Evolutionary conservation across 2,888 invertebrate species (phyloP).

Genomic region (Sclerodermus sp.): DNA sequence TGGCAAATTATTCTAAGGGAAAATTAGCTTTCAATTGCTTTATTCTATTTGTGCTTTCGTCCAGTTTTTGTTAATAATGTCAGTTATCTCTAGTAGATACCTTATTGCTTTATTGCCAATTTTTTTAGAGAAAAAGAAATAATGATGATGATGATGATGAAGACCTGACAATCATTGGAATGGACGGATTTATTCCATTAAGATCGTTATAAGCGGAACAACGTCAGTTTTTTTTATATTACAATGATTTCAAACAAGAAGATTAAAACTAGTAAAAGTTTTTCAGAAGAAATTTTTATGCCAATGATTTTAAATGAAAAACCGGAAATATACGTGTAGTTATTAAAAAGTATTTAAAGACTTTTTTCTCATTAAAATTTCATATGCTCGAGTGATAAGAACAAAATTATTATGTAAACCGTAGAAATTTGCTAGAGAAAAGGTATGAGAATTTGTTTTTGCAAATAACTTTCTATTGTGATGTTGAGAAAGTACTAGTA

Average conservation of each 20-base stretch:
- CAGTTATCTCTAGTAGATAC: slow-evolving; percentile 18
- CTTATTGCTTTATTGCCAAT: slow-evolving; percentile 39
- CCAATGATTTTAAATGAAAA: too few species aligned
- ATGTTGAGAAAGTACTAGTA: not conserved
- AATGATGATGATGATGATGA: slow-evolving; percentile 39
- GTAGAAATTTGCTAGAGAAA: not conserved
- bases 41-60: slow-evolving; percentile 30
- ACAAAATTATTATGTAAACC: not conserved
- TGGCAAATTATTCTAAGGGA: slow-evolving; percentile 1
- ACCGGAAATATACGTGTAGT: too few species aligned
- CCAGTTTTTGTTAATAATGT: slow-evolving; percentile 21
- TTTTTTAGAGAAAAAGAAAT: slow-evolving; percentile 49
- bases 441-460: not conserved
- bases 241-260: not conserved
- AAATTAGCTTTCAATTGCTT: slow-evolving; percentile 15
- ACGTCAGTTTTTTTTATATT: not conserved
- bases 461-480: not conserved
- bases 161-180: slow-evolving; percentile 51
- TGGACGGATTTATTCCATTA: slow-evolving; percentile 55
- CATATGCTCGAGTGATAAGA: not conserved
- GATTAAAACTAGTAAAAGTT: not conserved
- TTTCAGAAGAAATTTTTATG: too few species aligned
- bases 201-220: slow-evolving; percentile 43
- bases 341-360: too few species aligned
- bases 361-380: not conserved